Conservation (phyloP, 2,797 vertebrate species). For the Parambassis ranga region DNA sequence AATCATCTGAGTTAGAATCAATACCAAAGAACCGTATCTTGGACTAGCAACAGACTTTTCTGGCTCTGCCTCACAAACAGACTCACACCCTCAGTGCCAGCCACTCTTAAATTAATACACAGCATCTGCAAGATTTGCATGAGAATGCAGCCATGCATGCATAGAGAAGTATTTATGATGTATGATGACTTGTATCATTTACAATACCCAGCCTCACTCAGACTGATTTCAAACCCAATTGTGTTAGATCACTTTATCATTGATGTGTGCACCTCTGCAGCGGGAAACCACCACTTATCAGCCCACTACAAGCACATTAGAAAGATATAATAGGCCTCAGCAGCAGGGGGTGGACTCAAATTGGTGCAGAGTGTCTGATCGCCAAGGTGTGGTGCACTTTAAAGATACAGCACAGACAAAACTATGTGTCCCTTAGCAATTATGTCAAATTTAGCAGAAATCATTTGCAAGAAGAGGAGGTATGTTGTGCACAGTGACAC, state of each 20-base stretch:
- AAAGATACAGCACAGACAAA: constrained; percentile 11
- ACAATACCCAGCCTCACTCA: not conserved
- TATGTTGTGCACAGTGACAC: constrained; percentile 13
- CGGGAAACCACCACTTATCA: constrained; percentile 54
- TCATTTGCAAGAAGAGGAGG: not conserved
- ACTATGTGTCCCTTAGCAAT: not conserved
- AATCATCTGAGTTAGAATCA: constrained; percentile 67
- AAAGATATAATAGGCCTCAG: constrained; percentile 40
- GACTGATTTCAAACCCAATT: constrained; percentile 19
- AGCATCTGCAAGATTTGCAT: not conserved
- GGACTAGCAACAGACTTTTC: constrained; percentile 39
- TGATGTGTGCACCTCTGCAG: constrained; percentile 18
- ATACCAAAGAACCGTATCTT: constrained; percentile 59
- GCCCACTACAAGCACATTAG: constrained; percentile 53
- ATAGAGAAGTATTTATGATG: not conserved
- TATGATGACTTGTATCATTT: not conserved
- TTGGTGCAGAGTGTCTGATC: constrained; percentile 5
- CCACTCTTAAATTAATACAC: constrained; percentile 19
- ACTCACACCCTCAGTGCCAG: constrained; percentile 3
- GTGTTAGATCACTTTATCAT: constrained; percentile 40
- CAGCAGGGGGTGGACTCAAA: constrained; percentile 6
- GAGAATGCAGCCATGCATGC: constrained; percentile 4
- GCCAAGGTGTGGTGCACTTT: constrained; percentile 11
- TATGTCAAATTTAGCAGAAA: constrained; percentile 9
- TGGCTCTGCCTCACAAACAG: constrained; percentile 11